A percentile compares a stretch with the other conserved stretches of the same genome.
Evolutionary conservation across 2,888 invertebrate species (phyloP).

Genomic region (Minunthozetes semirufus): DNA sequence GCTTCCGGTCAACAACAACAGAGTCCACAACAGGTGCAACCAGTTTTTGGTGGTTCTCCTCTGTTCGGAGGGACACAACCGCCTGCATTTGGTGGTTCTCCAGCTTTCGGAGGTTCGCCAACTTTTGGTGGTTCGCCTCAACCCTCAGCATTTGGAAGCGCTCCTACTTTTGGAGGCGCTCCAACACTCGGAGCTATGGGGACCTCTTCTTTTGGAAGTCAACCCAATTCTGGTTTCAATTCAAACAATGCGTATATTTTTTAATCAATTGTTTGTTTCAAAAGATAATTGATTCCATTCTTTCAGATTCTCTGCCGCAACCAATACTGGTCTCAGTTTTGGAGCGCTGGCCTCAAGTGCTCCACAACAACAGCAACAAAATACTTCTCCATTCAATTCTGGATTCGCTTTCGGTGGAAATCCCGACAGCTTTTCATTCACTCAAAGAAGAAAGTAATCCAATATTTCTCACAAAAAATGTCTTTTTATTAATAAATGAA

Average conservation of each 20-base stretch:
- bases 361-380: not conserved
- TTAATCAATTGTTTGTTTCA: not conserved
- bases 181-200: conserved; percentile 23
- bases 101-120: conserved; percentile 28
- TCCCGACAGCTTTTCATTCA: not conserved
- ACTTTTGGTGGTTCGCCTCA: conserved; percentile 21
- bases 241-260: not conserved
- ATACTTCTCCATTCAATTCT: not conserved
- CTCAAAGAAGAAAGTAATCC: conserved; percentile 22
- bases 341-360: not conserved
- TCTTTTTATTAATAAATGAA: too few relatives aligned
- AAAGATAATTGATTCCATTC: not conserved
- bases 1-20: too few relatives aligned
- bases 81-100: conserved; percentile 3
- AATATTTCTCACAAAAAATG: too few relatives aligned
- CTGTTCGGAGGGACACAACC: conserved; percentile 18
- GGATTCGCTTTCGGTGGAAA: not conserved
- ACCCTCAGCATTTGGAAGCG: conserved; percentile 12
- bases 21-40: not conserved
- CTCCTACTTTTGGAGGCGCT: conserved; percentile 16
- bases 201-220: not conserved
- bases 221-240: not conserved
- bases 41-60: conserved; percentile 26
- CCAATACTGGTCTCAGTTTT: not conserved
- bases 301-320: not conserved